Evolutionary conservation across 2,888 invertebrate genomes (phyloP).

Genomic region (Metopia argyrocephala): DNA sequence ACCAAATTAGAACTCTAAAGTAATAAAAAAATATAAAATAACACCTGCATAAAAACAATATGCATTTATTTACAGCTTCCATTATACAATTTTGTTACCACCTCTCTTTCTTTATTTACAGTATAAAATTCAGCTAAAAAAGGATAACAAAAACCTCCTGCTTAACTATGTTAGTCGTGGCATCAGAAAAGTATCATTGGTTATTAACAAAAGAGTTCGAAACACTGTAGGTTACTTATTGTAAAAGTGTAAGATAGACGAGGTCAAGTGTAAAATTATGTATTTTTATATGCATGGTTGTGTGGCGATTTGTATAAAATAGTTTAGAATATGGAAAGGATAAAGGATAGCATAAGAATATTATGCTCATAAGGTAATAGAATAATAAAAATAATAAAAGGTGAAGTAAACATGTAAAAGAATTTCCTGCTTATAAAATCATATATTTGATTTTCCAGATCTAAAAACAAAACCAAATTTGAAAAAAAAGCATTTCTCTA

Average conservation of each 20-base stretch:
- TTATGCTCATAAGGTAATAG: not conserved
- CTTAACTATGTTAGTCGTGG: not conserved
- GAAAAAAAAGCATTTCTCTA: too few species aligned
- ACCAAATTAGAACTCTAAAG: slow-evolving; percentile 29
- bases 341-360: not conserved
- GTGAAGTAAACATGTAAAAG: not conserved
- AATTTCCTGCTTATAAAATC: too few species aligned
- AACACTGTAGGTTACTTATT: not conserved
- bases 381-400: not conserved
- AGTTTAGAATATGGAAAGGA: not conserved
- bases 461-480: too few species aligned
- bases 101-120: not conserved
- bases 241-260: not conserved
- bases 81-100: slow-evolving; percentile 28
- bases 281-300: not conserved
- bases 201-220: not conserved
- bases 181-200: slow-evolving; percentile 15
- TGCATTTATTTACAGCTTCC: slow-evolving; percentile 51
- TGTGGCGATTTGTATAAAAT: not conserved
- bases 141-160: not conserved
- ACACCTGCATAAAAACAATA: slow-evolving; percentile 32
- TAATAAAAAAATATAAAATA: not conserved
- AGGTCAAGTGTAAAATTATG: slow-evolving; percentile 36
- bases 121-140: not conserved
- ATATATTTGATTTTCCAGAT: too few species aligned